Evolutionary conservation across 2,113 vertebrate genomes (phyloP), one percentile per base, ranked within the genome.

Genomic region (Tiliqua scincoides): DNA sequence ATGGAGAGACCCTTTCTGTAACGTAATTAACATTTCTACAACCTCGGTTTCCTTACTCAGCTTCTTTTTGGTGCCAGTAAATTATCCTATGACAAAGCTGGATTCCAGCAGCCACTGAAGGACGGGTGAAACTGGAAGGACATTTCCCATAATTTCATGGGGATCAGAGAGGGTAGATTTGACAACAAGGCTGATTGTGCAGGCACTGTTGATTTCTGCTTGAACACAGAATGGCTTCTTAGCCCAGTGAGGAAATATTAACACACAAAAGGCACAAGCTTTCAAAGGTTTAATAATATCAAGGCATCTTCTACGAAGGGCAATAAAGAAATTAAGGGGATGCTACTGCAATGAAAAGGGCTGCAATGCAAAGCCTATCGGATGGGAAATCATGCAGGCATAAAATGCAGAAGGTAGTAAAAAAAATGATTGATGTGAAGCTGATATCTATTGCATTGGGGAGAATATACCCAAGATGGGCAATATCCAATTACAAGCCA

Each of bases 161-260:
- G 68, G 20, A 35, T 85, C 61, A 75, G 25, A 57, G 35, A 73
- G 72, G 71, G 27, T 43, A 83, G 3, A n/a, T n/a, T 63, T 88
- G 75, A 79, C 67, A 72, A 83, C 17, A 48, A 40, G 72, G 85
- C 37, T 72, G 72, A 21, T 72, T 27, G 43, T 72, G 68, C 54
- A 18, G 83, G 8, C 40, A n/a, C 48, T 79, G 78, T 62, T 23
- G 3, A 62, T 72, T 73, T 87, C 85, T 93, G 70, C 76, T 73
- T 84, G 59, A 77, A 89, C 27, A 57, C 7, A 81, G 40, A 89
- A 73, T 81, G 63, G 37, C 23, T 6, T 65, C 89, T 93, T 48
- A 89, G 32, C 48, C 86, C 85, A 91, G 86, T 79, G 67, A 88
- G 88, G 15, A 81, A 0, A 61, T 88, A 57, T 7, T 75, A n/a